A percentile compares a stretch with the other conserved stretches of the same genome.
phyloP scores from a whole-genome alignment of 2,888 invertebrate genomes.

The Timema podura region DNA sequence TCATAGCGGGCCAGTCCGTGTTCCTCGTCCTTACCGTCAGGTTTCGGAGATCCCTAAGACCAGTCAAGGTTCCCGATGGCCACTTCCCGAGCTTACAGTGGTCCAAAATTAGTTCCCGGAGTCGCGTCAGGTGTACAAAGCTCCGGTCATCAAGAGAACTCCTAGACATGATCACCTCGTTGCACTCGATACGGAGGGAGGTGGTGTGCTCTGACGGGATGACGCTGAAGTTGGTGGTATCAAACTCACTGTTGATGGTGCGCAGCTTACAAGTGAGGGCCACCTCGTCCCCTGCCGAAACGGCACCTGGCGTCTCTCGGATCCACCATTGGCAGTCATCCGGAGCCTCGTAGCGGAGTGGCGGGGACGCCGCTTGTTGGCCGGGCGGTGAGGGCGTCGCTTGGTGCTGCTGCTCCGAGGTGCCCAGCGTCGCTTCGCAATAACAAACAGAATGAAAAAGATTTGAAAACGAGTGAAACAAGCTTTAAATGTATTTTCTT shows the following conservation, averaged over 20 bases:
- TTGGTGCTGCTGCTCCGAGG: constrained; percentile 17
- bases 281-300: constrained; percentile 57
- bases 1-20: constrained; percentile 78
- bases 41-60: constrained; percentile 75
- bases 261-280: constrained; percentile 74
- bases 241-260: constrained; percentile 82
- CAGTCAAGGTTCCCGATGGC: constrained; percentile 73
- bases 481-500: background rate
- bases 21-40: constrained; percentile 82
- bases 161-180: constrained; percentile 73
- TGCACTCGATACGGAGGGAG: constrained; percentile 72
- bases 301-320: constrained; percentile 48
- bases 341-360: constrained; percentile 70
- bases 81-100: constrained; percentile 83
- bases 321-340: constrained; percentile 82
- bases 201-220: constrained; percentile 81
- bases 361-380: constrained; percentile 43
- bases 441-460: too few species aligned
- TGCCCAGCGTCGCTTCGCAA: background rate
- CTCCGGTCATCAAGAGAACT: constrained; percentile 73
- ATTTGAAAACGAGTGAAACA: background rate
- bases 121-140: constrained; percentile 73
- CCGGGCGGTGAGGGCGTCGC: constrained; percentile 23
- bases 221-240: constrained; percentile 82
- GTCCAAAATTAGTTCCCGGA: constrained; percentile 75